A percentile compares a stretch with the other conserved stretches of the same genome.
phyloP scores from a whole-genome alignment of 2,888 invertebrate species.

The Tipula vernalis region DNA sequence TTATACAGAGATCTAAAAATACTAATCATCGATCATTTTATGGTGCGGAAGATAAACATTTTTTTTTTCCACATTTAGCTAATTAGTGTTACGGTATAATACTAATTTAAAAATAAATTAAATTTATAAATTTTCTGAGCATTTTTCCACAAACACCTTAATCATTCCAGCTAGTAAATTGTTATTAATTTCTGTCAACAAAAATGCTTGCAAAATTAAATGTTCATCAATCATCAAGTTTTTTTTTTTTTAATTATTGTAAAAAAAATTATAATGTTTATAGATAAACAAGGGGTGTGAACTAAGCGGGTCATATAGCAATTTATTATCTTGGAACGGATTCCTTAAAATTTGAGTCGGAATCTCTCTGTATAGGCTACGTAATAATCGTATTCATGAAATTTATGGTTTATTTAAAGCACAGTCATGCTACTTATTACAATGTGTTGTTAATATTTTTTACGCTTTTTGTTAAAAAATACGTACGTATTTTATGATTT shows the following conservation, averaged over 20 bases:
- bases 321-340: neutral
- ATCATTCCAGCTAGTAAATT: neutral
- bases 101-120: neutral
- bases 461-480: neutral
- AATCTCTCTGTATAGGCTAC: neutral
- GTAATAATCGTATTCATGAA: neutral
- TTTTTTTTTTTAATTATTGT: neutral
- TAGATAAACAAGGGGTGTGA: neutral
- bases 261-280: neutral
- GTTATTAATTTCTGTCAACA: neutral
- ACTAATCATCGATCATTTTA: neutral
- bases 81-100: neutral
- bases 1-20: neutral
- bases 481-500: neutral
- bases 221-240: neutral
- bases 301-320: neutral
- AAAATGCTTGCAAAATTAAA: neutral
- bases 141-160: neutral
- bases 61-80: neutral
- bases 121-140: neutral
- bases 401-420: neutral
- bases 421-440: neutral
- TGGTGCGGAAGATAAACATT: neutral
- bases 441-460: neutral
- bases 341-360: neutral